Evolutionary conservation across 1,140 invertebrate species (phyloP).

Genomic region (Stegodyphus dumicola): DNA sequence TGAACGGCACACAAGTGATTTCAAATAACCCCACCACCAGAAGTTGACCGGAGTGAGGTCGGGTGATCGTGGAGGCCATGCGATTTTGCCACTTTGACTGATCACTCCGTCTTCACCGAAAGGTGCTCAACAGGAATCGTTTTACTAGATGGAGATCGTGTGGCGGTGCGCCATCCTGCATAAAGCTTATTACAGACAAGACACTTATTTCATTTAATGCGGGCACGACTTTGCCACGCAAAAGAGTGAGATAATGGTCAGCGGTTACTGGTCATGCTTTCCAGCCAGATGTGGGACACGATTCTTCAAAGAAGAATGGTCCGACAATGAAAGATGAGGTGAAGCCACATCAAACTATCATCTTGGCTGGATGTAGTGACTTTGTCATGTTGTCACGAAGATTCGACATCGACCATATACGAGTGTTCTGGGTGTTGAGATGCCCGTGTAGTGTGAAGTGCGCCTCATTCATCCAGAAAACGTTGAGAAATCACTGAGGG

Average conservation of each 20-base stretch:
- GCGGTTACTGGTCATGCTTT: neutral
- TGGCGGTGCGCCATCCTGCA: neutral
- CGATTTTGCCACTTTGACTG: neutral
- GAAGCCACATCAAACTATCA: conserved; percentile 4
- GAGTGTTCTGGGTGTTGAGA: neutral
- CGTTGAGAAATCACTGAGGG: neutral
- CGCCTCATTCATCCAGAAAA: neutral
- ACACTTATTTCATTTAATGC: neutral
- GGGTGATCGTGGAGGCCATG: neutral
- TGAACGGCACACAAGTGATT: neutral
- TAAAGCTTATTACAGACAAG: neutral
- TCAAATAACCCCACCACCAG: neutral
- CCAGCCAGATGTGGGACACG: conserved; percentile 1
- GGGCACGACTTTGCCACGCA: neutral
- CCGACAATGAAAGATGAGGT: neutral
- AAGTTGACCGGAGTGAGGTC: neutral
- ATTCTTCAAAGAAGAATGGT: conserved; percentile 9
- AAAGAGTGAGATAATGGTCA: neutral
- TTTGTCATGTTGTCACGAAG: neutral
- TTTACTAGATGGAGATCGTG: neutral
- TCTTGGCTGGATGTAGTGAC: neutral
- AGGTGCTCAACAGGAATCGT: neutral
- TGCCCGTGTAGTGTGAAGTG: neutral
- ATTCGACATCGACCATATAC: neutral
- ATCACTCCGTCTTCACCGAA: conserved; percentile 7